phyloP scores from a whole-genome alignment of 2,888 invertebrate species.

The Cepaea hortensis region DNA sequence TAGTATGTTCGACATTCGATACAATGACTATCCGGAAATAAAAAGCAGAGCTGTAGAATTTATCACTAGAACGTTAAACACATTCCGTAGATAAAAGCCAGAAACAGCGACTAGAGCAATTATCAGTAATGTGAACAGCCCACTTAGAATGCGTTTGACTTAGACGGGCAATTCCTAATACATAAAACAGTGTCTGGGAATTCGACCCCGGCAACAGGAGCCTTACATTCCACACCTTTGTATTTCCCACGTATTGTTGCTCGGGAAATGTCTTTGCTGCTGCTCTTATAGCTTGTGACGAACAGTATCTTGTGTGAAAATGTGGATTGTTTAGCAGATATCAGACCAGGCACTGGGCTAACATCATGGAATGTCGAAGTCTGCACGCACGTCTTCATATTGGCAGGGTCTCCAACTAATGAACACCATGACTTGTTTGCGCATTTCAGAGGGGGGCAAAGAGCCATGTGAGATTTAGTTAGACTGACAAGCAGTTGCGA shows the following conservation, averaged over 20 bases:
- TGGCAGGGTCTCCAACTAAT: too few relatives aligned
- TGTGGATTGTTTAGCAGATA: neutral
- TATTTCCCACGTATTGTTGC: constrained; percentile 19
- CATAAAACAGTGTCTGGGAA: constrained; percentile 26
- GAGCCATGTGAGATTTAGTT: too few relatives aligned
- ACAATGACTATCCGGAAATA: neutral
- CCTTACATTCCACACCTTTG: constrained; percentile 18
- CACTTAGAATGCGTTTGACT: constrained; percentile 9
- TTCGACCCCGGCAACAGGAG: constrained; percentile 20
- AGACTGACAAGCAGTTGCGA: too few relatives aligned
- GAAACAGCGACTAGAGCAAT: neutral
- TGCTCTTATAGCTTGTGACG: constrained; percentile 9
- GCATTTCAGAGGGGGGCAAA: too few relatives aligned
- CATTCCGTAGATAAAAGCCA: constrained; percentile 21
- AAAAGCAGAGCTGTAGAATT: neutral
- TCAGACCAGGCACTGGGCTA: neutral
- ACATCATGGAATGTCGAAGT: neutral
- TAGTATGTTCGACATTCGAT: neutral
- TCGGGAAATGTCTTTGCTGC: neutral
- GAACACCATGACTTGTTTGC: too few relatives aligned
- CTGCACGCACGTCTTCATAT: too few relatives aligned
- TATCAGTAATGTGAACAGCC: constrained; percentile 28
- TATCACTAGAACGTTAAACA: constrained; percentile 14
- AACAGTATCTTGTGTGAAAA: neutral
- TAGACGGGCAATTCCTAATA: constrained; percentile 8